phyloP scores from a whole-genome alignment of 2,797 vertebrate genomes.

The Macropodus opercularis region DNA sequence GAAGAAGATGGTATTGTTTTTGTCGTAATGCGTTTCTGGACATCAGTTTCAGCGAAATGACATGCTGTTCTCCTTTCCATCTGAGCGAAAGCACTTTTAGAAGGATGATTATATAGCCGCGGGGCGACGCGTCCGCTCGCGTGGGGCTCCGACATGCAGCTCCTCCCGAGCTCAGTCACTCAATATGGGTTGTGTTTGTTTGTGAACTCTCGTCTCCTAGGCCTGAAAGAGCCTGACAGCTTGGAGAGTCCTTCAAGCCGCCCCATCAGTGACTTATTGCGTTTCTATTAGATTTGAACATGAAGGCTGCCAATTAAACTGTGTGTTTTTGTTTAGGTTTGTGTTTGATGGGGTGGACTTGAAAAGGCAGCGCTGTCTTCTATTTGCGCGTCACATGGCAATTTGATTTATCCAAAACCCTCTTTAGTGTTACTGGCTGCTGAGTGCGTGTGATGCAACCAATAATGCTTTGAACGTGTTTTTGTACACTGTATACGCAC shows the following conservation, averaged over 20 bases:
- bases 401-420: constrained; percentile 63
- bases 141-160: constrained; percentile 53
- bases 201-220: constrained; percentile 69
- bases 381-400: constrained; percentile 63
- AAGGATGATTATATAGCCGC: constrained; percentile 76
- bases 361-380: constrained; percentile 57
- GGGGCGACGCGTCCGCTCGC: constrained; percentile 61
- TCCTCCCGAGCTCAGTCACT: constrained; percentile 56
- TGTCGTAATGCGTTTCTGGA: constrained; percentile 77
- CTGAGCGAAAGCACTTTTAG: constrained; percentile 69
- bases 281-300: constrained; percentile 72
- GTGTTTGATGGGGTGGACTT: constrained; percentile 69
- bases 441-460: constrained; percentile 46
- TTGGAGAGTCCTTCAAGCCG: constrained; percentile 58
- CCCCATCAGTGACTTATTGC: constrained; percentile 61
- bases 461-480: constrained; percentile 31
- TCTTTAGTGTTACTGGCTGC: constrained; percentile 46
- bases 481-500: constrained; percentile 12
- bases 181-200: constrained; percentile 81
- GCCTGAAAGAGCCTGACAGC: constrained; percentile 63
- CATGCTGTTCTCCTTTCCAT: constrained; percentile 77
- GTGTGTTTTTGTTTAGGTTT: constrained; percentile 78
- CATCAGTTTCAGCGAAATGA: constrained; percentile 78
- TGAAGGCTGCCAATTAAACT: constrained; percentile 67
- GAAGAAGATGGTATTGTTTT: constrained; percentile 67